Evolutionary conservation across 2,888 invertebrate species (phyloP).

Genomic region (Tenthredo livida): DNA sequence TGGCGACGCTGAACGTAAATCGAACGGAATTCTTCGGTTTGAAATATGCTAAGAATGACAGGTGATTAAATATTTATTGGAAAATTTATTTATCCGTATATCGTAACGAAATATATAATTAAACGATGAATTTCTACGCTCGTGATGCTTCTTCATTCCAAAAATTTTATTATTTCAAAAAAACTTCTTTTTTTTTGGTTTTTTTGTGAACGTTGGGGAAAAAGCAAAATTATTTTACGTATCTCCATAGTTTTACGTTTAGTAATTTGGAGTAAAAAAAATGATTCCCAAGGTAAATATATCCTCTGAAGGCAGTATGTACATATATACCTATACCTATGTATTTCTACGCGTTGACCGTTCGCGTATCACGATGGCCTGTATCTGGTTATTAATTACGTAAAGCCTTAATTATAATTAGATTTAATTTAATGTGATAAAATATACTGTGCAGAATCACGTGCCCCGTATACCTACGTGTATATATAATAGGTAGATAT

Average conservation of each 20-base stretch:
- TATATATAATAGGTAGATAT: background rate
- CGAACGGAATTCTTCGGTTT: background rate
- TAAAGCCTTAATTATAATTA: slow-evolving; percentile 19
- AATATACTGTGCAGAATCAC: background rate
- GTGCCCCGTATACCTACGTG: background rate
- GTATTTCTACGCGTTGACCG: slow-evolving; percentile 2
- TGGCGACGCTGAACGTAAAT: background rate
- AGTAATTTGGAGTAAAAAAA: too few relatives aligned
- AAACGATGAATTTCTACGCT: too few relatives aligned
- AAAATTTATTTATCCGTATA: background rate
- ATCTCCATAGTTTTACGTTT: too few relatives aligned
- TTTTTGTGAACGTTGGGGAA: too few relatives aligned
- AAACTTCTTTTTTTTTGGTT: background rate
- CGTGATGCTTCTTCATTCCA: background rate
- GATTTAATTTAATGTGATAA: slow-evolving; percentile 1
- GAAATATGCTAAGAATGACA: slow-evolving; percentile 4
- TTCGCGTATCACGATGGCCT: background rate
- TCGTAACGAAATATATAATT: background rate
- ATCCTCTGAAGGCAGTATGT: background rate
- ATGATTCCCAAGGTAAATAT: background rate
- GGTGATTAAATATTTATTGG: background rate
- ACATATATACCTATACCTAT: too few relatives aligned
- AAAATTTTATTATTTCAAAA: background rate
- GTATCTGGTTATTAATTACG: slow-evolving; percentile 38
- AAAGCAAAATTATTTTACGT: too few relatives aligned